Percentiles rank a stretch among this genome's conserved stretches.
Conservation (phyloP, 2,113 vertebrate genomes). For the Podarcis cretensis region DNA sequence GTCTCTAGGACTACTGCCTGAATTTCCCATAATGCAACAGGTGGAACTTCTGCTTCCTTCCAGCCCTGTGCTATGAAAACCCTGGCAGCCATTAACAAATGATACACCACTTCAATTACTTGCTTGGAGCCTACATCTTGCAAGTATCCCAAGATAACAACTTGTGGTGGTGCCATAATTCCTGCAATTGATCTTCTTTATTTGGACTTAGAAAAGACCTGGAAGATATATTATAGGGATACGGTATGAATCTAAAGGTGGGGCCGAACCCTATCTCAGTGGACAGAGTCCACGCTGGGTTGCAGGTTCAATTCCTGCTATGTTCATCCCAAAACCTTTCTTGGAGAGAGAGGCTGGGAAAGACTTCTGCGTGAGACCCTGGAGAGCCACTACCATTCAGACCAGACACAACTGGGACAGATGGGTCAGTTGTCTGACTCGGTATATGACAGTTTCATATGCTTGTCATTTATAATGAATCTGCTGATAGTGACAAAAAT, state of each 20-base stretch:
- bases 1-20: no score
- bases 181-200: neutral
- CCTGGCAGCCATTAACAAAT: neutral
- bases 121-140: neutral
- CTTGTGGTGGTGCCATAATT: neutral
- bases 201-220: neutral
- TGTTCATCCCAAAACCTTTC: no score
- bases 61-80: neutral
- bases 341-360: neutral
- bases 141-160: neutral
- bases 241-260: neutral
- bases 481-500: neutral
- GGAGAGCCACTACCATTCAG: neutral
- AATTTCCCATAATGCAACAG: neutral
- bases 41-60: neutral
- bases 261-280: neutral
- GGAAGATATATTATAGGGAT: neutral
- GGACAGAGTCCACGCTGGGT: no score
- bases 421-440: neutral
- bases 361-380: neutral
- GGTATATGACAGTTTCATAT: neutral
- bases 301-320: no score
- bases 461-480: neutral
- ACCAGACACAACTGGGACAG: neutral
- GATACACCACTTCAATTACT: slow-evolving; percentile 1